phyloP scores from a whole-genome alignment of 2,113 vertebrate genomes.

The Engystomops pustulosus region DNA sequence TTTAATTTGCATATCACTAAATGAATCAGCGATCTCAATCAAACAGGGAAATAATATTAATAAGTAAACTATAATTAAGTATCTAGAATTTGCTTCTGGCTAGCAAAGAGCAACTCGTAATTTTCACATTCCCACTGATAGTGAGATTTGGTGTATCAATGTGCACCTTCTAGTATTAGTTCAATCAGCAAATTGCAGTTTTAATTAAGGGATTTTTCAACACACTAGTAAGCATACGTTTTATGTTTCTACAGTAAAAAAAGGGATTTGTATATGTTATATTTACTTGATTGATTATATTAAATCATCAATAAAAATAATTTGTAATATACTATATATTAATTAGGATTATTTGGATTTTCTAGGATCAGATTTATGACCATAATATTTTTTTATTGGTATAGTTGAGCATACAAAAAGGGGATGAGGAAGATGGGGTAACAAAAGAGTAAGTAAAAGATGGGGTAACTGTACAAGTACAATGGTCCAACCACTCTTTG shows the following conservation, averaged over 20 bases:
- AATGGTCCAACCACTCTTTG: no score
- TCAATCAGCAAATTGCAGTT: conserved; percentile 24
- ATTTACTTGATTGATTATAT: no score
- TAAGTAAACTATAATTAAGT: conserved; percentile 58
- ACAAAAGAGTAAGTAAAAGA: no score
- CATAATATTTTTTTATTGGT: no score
- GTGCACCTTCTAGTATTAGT: conserved; percentile 28
- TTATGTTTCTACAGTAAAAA: not conserved
- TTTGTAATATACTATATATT: not conserved
- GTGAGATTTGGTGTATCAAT: conserved; percentile 37
- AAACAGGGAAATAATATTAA: conserved; percentile 58
- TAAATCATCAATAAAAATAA: not conserved
- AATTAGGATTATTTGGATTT: not conserved
- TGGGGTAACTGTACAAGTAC: no score
- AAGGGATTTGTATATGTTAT: no score
- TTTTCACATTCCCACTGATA: conserved; percentile 51
- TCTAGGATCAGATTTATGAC: not conserved
- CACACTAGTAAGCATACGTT: not conserved
- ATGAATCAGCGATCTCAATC: conserved; percentile 47
- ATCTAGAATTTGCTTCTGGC: conserved; percentile 54
- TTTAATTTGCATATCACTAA: conserved; percentile 57
- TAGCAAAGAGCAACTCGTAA: conserved; percentile 47
- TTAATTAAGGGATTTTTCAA: not conserved
- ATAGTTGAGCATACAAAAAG: no score
- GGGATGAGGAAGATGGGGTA: no score